Conservation (phyloP, 2,888 invertebrate genomes). For the Aphrophora alni region DNA sequence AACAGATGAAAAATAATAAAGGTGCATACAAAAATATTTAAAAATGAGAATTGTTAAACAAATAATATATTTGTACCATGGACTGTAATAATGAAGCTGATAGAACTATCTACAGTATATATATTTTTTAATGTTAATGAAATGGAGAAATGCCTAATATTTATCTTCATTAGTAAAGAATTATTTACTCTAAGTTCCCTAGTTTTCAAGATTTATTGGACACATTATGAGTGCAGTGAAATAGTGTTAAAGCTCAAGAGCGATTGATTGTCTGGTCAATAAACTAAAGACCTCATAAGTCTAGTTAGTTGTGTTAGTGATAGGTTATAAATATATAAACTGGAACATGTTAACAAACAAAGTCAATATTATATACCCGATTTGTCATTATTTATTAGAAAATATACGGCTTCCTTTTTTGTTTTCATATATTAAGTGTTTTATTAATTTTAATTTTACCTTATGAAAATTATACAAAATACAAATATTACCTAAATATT, state of each 20-base stretch:
- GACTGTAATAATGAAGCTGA: too few relatives aligned
- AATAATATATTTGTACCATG: too few relatives aligned
- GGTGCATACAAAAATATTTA: too few relatives aligned
- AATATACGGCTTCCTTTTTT: conserved; percentile 47
- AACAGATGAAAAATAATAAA: too few relatives aligned
- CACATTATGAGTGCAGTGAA: neutral
- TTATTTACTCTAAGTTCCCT: neutral
- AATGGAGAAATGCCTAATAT: neutral
- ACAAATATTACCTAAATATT: too few relatives aligned
- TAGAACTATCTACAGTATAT: too few relatives aligned
- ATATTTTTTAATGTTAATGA: too few relatives aligned
- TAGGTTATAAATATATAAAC: neutral
- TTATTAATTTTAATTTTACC: too few relatives aligned
- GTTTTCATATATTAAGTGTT: conserved; percentile 35
- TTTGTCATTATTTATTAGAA: conserved; percentile 41
- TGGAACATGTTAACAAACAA: conserved; percentile 13
- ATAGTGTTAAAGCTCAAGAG: neutral
- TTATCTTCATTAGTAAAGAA: neutral
- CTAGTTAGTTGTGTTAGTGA: neutral
- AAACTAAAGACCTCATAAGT: neutral
- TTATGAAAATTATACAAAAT: too few relatives aligned
- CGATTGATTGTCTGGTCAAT: neutral
- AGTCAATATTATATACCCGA: conserved; percentile 28
- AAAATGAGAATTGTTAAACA: too few relatives aligned
- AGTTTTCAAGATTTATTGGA: neutral